Base-by-base conservation (phyloP, 2,797 vertebrate genomes). In the Hoplostethus atlanticus region DNA sequence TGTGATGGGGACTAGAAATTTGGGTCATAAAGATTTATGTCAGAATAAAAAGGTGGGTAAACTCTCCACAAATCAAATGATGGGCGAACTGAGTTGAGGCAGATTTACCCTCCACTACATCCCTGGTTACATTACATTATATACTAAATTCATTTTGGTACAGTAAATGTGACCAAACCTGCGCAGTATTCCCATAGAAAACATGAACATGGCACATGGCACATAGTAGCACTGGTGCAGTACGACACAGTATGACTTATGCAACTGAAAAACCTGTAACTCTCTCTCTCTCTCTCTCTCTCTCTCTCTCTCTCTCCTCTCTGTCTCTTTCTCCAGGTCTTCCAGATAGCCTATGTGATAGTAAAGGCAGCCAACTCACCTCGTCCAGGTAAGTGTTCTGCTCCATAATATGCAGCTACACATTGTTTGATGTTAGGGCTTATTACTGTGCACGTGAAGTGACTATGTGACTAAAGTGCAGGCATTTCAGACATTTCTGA, bases 361-460 rank as follows among this genome's bases (percentile, higher is more conserved):
- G 69, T 99, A 72, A 99, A 99, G 86, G 97, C 97, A 60, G 97
- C 98, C 9, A 99, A 99, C 89, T 96, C 97, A 0, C 98, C 98
- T 75, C 95, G 97, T 5, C 98, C 98, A 55, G 95, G 95, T 93
- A 78, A 79, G 62, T 1, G 1, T 47, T 59, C 31, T 8, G 15
- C 56, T 48, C 30, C 25, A 11, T 58, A 3, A 28, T 21, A 34
- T 34, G 30, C 13, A 54, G 34, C 34, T 9, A 10, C 55, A 40
- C 16, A 12, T 6, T 10, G 55, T 15, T 16, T 36, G 50, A 52
- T 21, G 50, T 52, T 4, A 11, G 12, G 8, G 17, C 47, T 48
- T n/a, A n/a, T 16, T 5, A 48, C 47, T n/a, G 5, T 17, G 4
- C 2, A 50, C 21, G 21, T 21, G 21, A 21, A 21, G 21, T 21